Evolutionary conservation across 1,140 invertebrate species (phyloP).

Genomic region (Drosophila nikananu): DNA sequence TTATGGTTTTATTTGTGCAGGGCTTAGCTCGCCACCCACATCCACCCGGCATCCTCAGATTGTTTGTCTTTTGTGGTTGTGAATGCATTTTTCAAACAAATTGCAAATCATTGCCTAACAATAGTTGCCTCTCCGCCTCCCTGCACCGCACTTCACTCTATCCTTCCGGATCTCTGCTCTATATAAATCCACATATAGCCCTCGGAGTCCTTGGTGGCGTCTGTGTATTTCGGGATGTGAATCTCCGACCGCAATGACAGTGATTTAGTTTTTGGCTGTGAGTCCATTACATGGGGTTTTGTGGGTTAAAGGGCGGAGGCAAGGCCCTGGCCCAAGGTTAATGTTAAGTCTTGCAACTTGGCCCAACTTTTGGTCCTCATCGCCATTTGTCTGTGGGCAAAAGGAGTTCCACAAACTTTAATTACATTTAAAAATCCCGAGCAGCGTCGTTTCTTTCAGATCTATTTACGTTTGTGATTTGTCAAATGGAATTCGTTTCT

Average conservation of each 20-base stretch:
- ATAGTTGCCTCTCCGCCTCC: constrained; percentile 53
- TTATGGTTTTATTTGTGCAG: constrained; percentile 72
- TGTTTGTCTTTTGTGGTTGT: constrained; percentile 78
- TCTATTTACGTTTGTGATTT: constrained; percentile 65
- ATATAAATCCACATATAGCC: constrained; percentile 17
- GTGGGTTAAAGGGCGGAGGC: constrained; percentile 7
- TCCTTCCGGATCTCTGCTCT: constrained; percentile 10
- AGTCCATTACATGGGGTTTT: constrained; percentile 68
- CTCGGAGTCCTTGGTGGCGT: constrained; percentile 18
- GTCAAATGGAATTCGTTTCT: constrained; percentile 59
- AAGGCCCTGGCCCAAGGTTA: constrained; percentile 43
- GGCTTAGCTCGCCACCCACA: constrained; percentile 20
- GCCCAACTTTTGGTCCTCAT: constrained; percentile 48
- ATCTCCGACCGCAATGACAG: constrained; percentile 77
- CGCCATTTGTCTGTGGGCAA: constrained; percentile 61
- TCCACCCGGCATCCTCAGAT: constrained; percentile 4
- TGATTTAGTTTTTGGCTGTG: constrained; percentile 81
- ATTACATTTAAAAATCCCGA: constrained; percentile 62
- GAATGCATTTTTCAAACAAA: constrained; percentile 83
- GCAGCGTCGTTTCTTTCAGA: constrained; percentile 23
- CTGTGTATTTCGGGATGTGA: constrained; percentile 47
- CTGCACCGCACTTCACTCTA: constrained; percentile 21
- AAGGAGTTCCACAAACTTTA: constrained; percentile 57
- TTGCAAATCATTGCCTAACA: constrained; percentile 84
- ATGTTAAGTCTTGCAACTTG: constrained; percentile 53